Evolutionary conservation across 1,140 invertebrate genomes (phyloP), one percentile per base, ranked within the genome.

Genomic region (Metaphire vulgaris): DNA sequence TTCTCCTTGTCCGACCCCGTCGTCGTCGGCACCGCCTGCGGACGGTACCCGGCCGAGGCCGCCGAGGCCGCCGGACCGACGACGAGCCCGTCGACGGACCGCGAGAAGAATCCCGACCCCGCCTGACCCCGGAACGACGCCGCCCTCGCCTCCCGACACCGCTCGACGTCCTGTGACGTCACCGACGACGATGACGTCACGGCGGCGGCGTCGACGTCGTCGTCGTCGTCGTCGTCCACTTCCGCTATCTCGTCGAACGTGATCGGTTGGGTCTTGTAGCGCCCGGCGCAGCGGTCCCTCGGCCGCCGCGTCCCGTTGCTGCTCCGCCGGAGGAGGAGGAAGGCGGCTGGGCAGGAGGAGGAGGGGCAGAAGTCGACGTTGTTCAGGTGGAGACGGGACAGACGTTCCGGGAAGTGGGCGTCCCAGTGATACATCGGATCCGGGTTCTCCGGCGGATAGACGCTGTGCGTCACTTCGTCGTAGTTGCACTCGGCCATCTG

Each of bases 181-280:
- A n/a, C 1, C 2, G 69, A 14, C 32, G 69, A 32, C 33, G n/a
- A 2, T 28, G 30, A 2, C 33, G 69, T 70, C 32, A 31, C 0
- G 29, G 69, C 80, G 31, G 80, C 74, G 41, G 76, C 74, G 28
- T 81, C 80, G 26, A 79, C 80, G 64, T 80, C n/a, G n/a, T n/a
- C n/a, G n/a, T n/a, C n/a, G n/a, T n/a, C n/a, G 76, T 85, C 81
- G 79, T 83, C 82, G 79, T 85, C 83, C 32, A 86, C 82, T 74
- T 91, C 91, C 86, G 91, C 89, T 78, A 92, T 92, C 86, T 92
- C 91, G 72, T 91, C 89, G 83, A 92, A 92, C 28, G 91, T 92
- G 74, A 92, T 90, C 0, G 91, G 91, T 81, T 90, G 90, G 6
- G 91, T 92, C 80, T 90, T 88, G 81, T 90, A 91, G 66, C 91